These are phyloP conservation scores for Seison nebaliae DNA, from an alignment of 1,140 invertebrate genomes.

Conservation along the genomic window DNA sequence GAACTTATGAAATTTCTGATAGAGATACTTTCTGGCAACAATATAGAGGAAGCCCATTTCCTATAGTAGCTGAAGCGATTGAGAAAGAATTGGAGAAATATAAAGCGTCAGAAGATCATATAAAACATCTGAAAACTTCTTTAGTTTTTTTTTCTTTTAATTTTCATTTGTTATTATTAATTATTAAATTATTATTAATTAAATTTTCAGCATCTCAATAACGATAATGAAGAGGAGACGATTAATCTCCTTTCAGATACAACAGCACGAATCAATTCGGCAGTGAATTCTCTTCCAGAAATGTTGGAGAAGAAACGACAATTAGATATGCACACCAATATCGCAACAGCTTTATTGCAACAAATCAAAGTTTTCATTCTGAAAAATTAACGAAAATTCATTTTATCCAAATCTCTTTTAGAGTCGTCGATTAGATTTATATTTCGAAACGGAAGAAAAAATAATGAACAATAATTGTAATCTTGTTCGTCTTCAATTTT, in stretches of 20 bases:
- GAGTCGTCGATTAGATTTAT: slow-evolving; percentile 55
- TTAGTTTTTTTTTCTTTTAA: slow-evolving; percentile 37
- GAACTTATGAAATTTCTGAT: slow-evolving; percentile 58
- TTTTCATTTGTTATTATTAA: slow-evolving; percentile 3
- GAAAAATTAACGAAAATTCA: not conserved
- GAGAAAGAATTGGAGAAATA: slow-evolving; percentile 88
- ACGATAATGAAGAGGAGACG: slow-evolving; percentile 30
- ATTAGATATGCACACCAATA: slow-evolving; percentile 91
- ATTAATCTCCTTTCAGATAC: slow-evolving; percentile 48
- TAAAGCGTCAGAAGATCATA: slow-evolving; percentile 69
- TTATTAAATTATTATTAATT: slow-evolving; percentile 4
- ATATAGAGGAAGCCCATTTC: slow-evolving; percentile 85
- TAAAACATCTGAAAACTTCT: slow-evolving; percentile 64
- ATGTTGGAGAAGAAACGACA: slow-evolving; percentile 79
- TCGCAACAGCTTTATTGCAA: slow-evolving; percentile 71
- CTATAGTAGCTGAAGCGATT: slow-evolving; percentile 81
- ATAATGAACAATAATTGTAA: slow-evolving; percentile 41
- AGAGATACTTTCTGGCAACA: slow-evolving; percentile 66
- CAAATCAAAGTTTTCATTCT: slow-evolving; percentile 38
- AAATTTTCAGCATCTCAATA: slow-evolving; percentile 29
- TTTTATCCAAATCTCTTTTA: not conserved
- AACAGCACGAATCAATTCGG: not conserved
- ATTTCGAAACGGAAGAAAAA: slow-evolving; percentile 91
- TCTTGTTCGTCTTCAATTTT: slow-evolving; percentile 1
- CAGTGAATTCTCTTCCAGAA: slow-evolving; percentile 51